phyloP scores from a whole-genome alignment of 92 coral and sea anemone species.

The Pocillopora grandis region DNA sequence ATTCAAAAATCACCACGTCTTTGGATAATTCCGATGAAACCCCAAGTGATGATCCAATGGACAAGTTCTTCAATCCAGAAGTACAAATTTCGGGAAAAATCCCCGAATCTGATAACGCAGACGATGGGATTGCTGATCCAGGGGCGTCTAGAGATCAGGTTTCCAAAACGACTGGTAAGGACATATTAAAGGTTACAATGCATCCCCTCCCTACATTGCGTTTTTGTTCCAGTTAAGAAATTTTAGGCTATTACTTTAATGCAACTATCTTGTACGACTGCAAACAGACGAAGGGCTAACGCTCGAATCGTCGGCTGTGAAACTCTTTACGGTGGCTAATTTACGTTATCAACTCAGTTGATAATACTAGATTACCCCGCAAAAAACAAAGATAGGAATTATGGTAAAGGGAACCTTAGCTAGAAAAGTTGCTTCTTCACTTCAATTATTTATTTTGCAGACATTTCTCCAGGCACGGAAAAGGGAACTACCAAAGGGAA shows the following conservation, averaged over 20 bases:
- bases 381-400: too few relatives aligned
- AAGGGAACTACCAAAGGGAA: constrained; percentile 26
- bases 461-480: background rate
- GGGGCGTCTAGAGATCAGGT: constrained; percentile 21
- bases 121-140: constrained; percentile 8
- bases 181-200: background rate
- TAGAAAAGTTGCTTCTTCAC: background rate
- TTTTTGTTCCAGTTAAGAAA: background rate
- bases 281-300: too few relatives aligned
- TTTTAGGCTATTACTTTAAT: background rate
- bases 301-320: too few relatives aligned
- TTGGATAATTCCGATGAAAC: constrained; percentile 21
- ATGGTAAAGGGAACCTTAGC: too few relatives aligned
- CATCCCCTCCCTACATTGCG: background rate
- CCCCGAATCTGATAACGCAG: constrained; percentile 41
- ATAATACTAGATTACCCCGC: too few relatives aligned
- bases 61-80: constrained; percentile 30
- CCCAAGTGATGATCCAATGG: constrained; percentile 32
- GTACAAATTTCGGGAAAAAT: constrained; percentile 74
- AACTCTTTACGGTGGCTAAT: too few relatives aligned
- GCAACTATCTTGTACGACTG: too few relatives aligned
- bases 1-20: constrained; percentile 48
- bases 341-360: too few relatives aligned
- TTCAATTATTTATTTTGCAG: background rate
- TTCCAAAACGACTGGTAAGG: constrained; percentile 27